Evolutionary conservation across 1,140 invertebrate genomes (phyloP).

Genomic region (Ptiloglossa arizonensis): DNA sequence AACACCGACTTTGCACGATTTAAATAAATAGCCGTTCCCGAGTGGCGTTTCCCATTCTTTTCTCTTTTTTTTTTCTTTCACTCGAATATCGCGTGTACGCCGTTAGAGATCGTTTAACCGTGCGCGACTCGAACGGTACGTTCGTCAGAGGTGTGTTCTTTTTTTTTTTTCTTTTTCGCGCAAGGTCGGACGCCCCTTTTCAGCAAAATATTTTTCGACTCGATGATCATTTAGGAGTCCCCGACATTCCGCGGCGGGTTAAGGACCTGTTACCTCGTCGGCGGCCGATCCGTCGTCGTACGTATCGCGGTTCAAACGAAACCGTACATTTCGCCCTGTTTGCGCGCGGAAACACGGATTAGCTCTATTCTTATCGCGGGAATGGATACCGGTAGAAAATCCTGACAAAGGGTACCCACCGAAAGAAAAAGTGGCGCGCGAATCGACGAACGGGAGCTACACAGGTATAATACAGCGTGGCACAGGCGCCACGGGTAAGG

Average conservation of each 20-base stretch:
- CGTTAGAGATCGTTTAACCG: too few species aligned
- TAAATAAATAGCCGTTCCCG: background rate
- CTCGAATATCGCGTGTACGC: too few species aligned
- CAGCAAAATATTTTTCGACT: background rate
- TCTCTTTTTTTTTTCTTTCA: too few species aligned
- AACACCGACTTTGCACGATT: background rate
- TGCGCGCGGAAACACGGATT: background rate
- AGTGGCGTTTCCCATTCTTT: too few species aligned
- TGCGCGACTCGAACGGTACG: too few species aligned
- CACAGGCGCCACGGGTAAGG: background rate
- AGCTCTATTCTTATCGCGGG: background rate
- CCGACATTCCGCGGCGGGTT: slow-evolving; percentile 10
- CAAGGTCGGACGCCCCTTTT: background rate
- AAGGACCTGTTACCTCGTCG: slow-evolving; percentile 36
- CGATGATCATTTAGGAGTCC: slow-evolving; percentile 3
- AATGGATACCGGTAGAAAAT: slow-evolving; percentile 18
- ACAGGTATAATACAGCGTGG: background rate
- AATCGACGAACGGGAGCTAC: background rate
- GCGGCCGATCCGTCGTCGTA: slow-evolving; percentile 28
- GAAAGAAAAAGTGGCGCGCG: background rate
- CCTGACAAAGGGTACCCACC: background rate
- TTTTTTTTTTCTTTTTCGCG: too few species aligned
- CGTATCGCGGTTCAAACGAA: background rate
- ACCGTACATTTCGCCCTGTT: background rate
- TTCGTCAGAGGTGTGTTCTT: too few species aligned